Evolutionary conservation across 1,140 invertebrate genomes (phyloP), one percentile per base, ranked within the genome.

Genomic region (Atta colombica): DNA sequence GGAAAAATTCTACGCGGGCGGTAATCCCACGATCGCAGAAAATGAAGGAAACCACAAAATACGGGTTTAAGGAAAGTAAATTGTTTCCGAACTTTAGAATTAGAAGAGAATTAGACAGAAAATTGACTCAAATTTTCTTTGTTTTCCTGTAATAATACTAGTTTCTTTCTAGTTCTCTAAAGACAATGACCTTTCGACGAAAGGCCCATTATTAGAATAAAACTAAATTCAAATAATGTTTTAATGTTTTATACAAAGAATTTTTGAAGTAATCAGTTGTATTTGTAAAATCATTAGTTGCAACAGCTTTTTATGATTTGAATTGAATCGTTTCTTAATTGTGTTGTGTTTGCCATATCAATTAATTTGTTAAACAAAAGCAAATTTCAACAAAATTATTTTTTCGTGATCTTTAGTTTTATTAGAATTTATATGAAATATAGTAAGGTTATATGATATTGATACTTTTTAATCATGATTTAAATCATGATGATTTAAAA

Each of bases 11-110:
- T 31, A 12, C 39, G 72, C 89, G 84, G 84, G 88, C 71, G 88
- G 84, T 49, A 28, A 58, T 58, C 35, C 35, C 6, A 39, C 35
- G 35, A 39, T 39, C 45, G 45, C 8, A 39, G 61, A 87, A 81
- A 89, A 87, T 58, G 16, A 74, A 31, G 71, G 65, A 61, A 78
- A 18, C 88, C 85, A 71, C 89, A 85, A 85, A 87, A 45, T 35
- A 78, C 31, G 16, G 71, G 87, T 31, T 63, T 35, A 49, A 53
- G 14, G 28, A 8, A 39, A 39, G 7, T 5, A 39, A 66, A 60
- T 72, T 49, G 16, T 74, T 84, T 74, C 25, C 16, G 25, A 82
- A 61, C 12, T 39, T 35, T 18, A 58, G 7, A 49, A 82, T 82
- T 60, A 74, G 55, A 14, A 60, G 28, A 35, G 4, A 18, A 25